phyloP scores from a whole-genome alignment of 2,113 vertebrate species.

The Motacilla alba region DNA sequence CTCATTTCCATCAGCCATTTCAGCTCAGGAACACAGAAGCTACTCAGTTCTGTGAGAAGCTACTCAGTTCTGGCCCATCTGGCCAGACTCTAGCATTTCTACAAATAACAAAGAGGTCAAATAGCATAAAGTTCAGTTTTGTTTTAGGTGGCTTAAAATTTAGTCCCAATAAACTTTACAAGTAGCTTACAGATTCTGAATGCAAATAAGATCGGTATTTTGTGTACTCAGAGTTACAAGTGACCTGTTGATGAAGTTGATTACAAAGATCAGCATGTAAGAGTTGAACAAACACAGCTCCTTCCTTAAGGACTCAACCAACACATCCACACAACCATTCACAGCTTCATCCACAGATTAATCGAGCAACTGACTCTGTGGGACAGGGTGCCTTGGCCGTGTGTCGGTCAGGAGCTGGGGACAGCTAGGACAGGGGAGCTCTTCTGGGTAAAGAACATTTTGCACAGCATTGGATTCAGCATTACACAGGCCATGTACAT shows the following conservation, averaged over 20 bases:
- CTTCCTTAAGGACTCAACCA: neutral
- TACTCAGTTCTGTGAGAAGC: rapidly evolving
- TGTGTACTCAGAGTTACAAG: neutral
- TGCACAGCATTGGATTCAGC: neutral
- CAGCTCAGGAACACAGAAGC: neutral
- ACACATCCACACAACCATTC: neutral
- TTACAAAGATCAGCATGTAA: neutral
- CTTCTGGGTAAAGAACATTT: neutral
- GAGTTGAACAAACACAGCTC: neutral
- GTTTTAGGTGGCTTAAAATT: neutral
- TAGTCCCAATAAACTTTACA: neutral
- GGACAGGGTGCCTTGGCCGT: rapidly evolving
- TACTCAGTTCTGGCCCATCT: rapidly evolving
- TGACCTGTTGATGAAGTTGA: neutral
- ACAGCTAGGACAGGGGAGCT: neutral
- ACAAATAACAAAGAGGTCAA: neutral
- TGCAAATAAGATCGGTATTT: neutral
- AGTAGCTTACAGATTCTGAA: neutral
- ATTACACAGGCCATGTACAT: rapidly evolving
- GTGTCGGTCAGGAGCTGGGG: neutral
- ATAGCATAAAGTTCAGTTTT: neutral
- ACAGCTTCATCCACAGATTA: neutral
- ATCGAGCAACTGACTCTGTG: neutral
- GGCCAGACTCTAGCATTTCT: neutral
- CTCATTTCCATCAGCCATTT: neutral